Evolutionary conservation across 2,113 vertebrate species (phyloP).

Genomic region (Misgurnus mizolepis): DNA sequence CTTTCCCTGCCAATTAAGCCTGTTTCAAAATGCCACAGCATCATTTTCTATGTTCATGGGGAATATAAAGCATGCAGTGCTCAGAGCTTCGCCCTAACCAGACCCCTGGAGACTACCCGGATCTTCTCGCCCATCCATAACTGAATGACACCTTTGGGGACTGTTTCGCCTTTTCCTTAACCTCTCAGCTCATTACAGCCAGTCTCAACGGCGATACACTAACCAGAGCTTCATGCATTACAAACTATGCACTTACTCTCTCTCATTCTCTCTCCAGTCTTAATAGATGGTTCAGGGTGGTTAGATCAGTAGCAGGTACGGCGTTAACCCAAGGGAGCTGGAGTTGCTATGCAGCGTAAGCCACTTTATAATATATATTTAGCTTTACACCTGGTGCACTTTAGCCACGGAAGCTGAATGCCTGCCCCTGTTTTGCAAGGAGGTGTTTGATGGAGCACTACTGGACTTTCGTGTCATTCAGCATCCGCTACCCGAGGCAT

Average conservation of each 20-base stretch:
- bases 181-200: slow-evolving; percentile 88
- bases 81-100: slow-evolving; percentile 70
- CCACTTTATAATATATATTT: slow-evolving; percentile 76
- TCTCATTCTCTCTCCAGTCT: slow-evolving; percentile 74
- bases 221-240: slow-evolving; percentile 89
- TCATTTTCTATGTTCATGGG: slow-evolving; percentile 62
- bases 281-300: slow-evolving; percentile 74
- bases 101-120: slow-evolving; percentile 63
- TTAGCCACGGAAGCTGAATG: slow-evolving; percentile 59
- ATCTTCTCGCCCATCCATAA: slow-evolving; percentile 67
- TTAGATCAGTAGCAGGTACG: slow-evolving; percentile 70
- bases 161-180: slow-evolving; percentile 78
- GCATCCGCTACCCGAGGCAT: slow-evolving; percentile 4
- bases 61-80: slow-evolving; percentile 62
- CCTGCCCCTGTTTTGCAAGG: slow-evolving; percentile 51
- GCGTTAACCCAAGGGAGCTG: slow-evolving; percentile 64
- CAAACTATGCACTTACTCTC: slow-evolving; percentile 69
- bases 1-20: slow-evolving; percentile 66
- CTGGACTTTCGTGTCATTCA: slow-evolving; percentile 46
- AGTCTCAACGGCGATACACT: slow-evolving; percentile 76
- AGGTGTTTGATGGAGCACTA: slow-evolving; percentile 63
- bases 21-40: slow-evolving; percentile 68
- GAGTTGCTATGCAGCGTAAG: slow-evolving; percentile 71
- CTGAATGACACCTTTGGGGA: slow-evolving; percentile 84
- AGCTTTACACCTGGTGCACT: slow-evolving; percentile 74